Evolutionary conservation across 2,797 vertebrate genomes (phyloP).

Genomic region (Triplophysa bombifrons): DNA sequence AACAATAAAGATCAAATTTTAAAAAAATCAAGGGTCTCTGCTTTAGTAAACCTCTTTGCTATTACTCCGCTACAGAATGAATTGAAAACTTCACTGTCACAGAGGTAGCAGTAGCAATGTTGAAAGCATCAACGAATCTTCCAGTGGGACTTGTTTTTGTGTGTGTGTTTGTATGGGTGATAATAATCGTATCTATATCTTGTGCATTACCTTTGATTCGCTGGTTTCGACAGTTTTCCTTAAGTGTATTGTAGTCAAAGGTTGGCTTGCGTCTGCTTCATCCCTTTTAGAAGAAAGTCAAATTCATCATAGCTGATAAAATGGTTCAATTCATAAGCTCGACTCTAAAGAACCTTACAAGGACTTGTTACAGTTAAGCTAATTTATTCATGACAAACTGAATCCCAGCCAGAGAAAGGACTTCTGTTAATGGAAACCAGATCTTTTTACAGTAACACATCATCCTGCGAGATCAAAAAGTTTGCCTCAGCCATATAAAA

Average conservation of each 20-base stretch:
- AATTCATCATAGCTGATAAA: slow-evolving; percentile 6
- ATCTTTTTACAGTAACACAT: slow-evolving; percentile 13
- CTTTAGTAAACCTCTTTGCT: too few species aligned
- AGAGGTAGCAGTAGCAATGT: too few species aligned
- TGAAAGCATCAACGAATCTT: too few species aligned
- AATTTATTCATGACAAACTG: slow-evolving; percentile 20
- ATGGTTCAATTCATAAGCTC: background rate
- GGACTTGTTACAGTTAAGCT: slow-evolving; percentile 5
- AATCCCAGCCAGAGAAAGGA: background rate
- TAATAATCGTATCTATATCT: background rate
- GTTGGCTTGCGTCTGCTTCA: slow-evolving; percentile 59
- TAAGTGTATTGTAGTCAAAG: slow-evolving; percentile 60
- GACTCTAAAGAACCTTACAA: slow-evolving; percentile 22
- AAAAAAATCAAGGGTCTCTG: too few species aligned
- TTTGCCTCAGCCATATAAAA: slow-evolving; percentile 25
- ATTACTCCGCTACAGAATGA: too few species aligned
- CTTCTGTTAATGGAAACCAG: slow-evolving; percentile 10
- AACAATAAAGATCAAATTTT: too few species aligned
- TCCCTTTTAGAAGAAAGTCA: slow-evolving; percentile 56
- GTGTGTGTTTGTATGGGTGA: too few species aligned
- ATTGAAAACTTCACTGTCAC: too few species aligned
- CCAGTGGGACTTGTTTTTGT: too few species aligned
- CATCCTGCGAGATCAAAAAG: slow-evolving; percentile 8
- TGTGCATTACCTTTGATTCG: slow-evolving; percentile 56
- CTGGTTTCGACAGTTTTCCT: slow-evolving; percentile 57